These are phyloP conservation scores for Glossophaga mutica DNA, from an alignment of 2,797 vertebrate genomes.

Conservation along the genomic window DNA sequence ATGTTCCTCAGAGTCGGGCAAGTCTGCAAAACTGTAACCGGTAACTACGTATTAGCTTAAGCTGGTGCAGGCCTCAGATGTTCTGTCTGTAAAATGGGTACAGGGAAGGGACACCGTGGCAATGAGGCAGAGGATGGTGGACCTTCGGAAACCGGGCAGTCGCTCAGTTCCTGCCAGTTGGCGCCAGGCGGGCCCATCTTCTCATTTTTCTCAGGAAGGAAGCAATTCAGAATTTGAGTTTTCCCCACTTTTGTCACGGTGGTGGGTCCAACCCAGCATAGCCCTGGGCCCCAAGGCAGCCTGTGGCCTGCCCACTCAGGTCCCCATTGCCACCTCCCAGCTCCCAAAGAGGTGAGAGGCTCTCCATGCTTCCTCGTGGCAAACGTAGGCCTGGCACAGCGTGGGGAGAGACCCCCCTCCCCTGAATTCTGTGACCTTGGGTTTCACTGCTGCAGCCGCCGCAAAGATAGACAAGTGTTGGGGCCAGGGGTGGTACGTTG, in stretches of 20 bases:
- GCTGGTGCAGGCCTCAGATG: not conserved
- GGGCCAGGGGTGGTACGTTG: not conserved
- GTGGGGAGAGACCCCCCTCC: not conserved
- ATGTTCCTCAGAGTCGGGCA: not conserved
- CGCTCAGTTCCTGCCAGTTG: no score
- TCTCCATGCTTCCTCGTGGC: not conserved
- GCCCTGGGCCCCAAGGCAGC: not conserved
- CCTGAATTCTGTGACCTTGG: not conserved
- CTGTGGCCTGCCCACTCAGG: not conserved
- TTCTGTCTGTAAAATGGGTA: not conserved
- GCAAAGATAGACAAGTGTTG: not conserved
- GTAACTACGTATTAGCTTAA: not conserved
- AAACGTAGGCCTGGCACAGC: not conserved
- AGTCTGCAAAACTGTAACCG: not conserved
- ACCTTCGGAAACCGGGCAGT: accelerated
- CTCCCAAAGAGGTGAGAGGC: not conserved
- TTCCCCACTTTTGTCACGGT: not conserved
- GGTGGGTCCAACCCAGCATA: accelerated
- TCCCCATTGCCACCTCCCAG: not conserved
- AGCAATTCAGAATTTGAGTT: not conserved
- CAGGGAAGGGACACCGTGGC: not conserved
- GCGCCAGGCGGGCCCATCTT: not conserved
- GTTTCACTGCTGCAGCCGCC: not conserved
- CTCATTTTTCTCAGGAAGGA: not conserved
- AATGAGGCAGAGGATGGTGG: not conserved